Evolutionary conservation across 2,888 invertebrate genomes (phyloP).

Genomic region (Drosophila mimica): DNA sequence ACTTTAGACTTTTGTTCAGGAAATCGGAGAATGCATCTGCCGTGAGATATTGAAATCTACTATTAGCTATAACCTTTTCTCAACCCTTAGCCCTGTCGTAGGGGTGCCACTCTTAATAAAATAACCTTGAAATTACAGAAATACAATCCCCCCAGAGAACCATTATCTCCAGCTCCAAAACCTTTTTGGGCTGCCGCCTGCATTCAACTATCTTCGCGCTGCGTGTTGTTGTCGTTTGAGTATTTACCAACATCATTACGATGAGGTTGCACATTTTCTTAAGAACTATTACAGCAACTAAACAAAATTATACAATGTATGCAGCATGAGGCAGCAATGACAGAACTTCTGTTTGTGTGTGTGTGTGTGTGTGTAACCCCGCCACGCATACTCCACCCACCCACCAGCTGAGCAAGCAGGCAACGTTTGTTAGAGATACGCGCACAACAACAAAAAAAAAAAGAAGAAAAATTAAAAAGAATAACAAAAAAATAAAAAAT

Average conservation of each 20-base stretch:
- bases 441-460: not conserved
- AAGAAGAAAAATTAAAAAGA: constrained; percentile 14
- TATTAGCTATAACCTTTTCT: not conserved
- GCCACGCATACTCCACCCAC: constrained; percentile 45
- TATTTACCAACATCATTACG: constrained; percentile 77
- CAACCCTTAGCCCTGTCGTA: constrained; percentile 38
- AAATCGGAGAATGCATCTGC: constrained; percentile 51
- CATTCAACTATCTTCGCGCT: constrained; percentile 13
- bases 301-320: constrained; percentile 69
- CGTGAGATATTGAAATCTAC: not conserved
- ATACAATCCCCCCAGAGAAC: constrained; percentile 32
- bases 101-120: constrained; percentile 13
- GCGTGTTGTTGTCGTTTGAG: constrained; percentile 21
- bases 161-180: constrained; percentile 66
- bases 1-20: constrained; percentile 35
- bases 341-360: not conserved
- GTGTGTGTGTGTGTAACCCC: constrained; percentile 10
- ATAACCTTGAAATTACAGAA: constrained; percentile 63
- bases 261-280: constrained; percentile 76
- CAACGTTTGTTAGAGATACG: constrained; percentile 44
- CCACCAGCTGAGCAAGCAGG: constrained; percentile 36
- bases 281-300: constrained; percentile 75
- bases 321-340: constrained; percentile 24
- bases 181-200: constrained; percentile 36
- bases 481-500: constrained; percentile 31